Conservation (phyloP, 2,888 invertebrate species). For the Agrilus cyanescens region DNA sequence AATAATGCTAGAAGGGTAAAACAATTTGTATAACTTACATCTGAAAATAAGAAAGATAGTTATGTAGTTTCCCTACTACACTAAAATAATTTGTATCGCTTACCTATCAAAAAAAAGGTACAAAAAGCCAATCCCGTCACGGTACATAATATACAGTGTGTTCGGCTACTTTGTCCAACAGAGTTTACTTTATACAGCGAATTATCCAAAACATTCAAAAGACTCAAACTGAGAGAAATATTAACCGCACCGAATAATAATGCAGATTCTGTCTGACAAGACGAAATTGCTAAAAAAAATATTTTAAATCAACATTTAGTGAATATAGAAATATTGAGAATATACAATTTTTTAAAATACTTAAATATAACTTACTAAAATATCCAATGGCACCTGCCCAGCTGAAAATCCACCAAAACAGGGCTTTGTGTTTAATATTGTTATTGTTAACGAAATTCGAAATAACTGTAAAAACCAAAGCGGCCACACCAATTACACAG, state of each 20-base stretch:
- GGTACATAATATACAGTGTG: constrained; percentile 23
- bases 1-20: constrained; percentile 29
- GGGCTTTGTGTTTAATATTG: constrained; percentile 22
- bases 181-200: constrained; percentile 26
- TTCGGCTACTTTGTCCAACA: constrained; percentile 26
- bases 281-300: constrained; percentile 26
- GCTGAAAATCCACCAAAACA: constrained; percentile 34
- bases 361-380: constrained; percentile 32
- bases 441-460: constrained; percentile 26
- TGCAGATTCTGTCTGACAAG: constrained; percentile 22
- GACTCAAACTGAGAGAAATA: constrained; percentile 27
- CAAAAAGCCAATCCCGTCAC: constrained; percentile 26
- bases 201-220: constrained; percentile 26
- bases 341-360: no score
- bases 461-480: constrained; percentile 22
- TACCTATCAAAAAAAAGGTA: constrained; percentile 27
- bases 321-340: no score
- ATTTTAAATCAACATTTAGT: no score
- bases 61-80: no score
- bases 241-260: constrained; percentile 28
- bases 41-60: constrained; percentile 22
- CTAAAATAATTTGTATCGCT: no score
- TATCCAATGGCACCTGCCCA: constrained; percentile 43
- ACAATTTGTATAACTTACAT: constrained; percentile 26
- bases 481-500: constrained; percentile 9